Base-by-base conservation (phyloP, 1,140 invertebrate genomes). In the Aricia agestis region DNA sequence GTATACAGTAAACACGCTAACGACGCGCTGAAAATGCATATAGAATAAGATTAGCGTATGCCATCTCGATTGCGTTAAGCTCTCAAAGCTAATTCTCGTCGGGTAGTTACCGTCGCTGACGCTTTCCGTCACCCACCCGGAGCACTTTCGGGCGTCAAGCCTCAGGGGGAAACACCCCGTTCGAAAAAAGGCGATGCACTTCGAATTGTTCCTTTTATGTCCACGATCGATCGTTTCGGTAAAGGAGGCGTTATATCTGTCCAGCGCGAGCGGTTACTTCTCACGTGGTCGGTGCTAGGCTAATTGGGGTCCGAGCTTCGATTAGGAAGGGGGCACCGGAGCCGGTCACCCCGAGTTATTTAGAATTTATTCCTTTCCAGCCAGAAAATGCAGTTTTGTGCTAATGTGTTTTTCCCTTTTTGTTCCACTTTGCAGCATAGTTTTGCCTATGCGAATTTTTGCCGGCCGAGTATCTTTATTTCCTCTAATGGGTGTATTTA, bases 151-250 rank as follows among this genome's bases (percentile, higher is more conserved):
- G 77, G 82, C 86, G 85, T 85, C 82, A 90, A 88, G 83, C 76
- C 78, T 82, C 81, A 72, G 77, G 79, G 68, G 70, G 69, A 75
- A 72, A 77, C 76, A 81, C 79, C 80, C 78, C 84, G 74, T 87
- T 90, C 84, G 83, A 87, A 90, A 90, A 90, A 90, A 89, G 86
- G 88, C 88, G 87, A 90, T 90, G 84, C 84, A 86, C 83, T 87
- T 86, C 81, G 80, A 83, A 89, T 89, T 89, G 89, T 89, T 89
- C 89, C 84, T 91, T 91, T 91, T 91, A 82, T 89, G 89, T 89
- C 87, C 82, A 79, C 82, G 76, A 91, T 91, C 89, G 89, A 91
- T 91, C 86, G 86, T 86, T 88, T 82, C 89, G 81, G 85, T 80
- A 85, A 87, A 89, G 87, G 84, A 88, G 82, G 86, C 85, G 82